Evolutionary conservation across 2,113 vertebrate genomes (phyloP), one percentile per base, ranked within the genome.

Genomic region (Actenoides hombroni): DNA sequence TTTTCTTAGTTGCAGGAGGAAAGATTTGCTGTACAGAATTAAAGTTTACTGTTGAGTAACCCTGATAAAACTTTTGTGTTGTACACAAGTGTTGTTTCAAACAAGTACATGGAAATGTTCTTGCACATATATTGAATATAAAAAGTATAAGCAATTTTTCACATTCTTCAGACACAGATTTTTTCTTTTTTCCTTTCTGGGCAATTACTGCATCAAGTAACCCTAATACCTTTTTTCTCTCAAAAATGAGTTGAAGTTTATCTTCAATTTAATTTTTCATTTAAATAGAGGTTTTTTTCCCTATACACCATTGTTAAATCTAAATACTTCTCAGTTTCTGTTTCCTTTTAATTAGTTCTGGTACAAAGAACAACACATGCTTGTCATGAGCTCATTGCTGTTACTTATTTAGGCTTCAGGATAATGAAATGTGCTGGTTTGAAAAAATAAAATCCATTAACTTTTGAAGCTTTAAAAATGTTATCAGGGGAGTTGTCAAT

Each of bases 281-380:
- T 67, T 44, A 35, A 42, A 10, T 18, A 18, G 17, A 6, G 42
- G 14, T 37, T 2, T 20, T 40, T 74, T 61, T 86, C 8, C 35
- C 29, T 3, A 19, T 67, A 49, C 4, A 3, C 6, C 69, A 9
- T 49, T 90, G 40, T 39, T 87, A 82, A 75, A 69, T 69, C 33
- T n/a, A 29, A 80, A 28, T 5, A 6, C 20, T 77, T 80, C 2
- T 31, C 2, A 8, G 42, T 77, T 74, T 83, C 16, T 39, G 7
- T n/a, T 89, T 33, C 10, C 16, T 90, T 83, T 15, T 37, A 53
- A 60, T 61, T 64, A 11, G 14, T 53, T 84, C 73, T 78, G 16
- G 4, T 79, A 28, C 0, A 0, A 78, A 28, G 35, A 93, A 10
- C 53, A 83, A 1, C 15, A 40, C 5, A 4, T 44, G 14, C 25